Conservation (phyloP, 2,113 vertebrate genomes). For the Pomatostomus ruficeps region DNA sequence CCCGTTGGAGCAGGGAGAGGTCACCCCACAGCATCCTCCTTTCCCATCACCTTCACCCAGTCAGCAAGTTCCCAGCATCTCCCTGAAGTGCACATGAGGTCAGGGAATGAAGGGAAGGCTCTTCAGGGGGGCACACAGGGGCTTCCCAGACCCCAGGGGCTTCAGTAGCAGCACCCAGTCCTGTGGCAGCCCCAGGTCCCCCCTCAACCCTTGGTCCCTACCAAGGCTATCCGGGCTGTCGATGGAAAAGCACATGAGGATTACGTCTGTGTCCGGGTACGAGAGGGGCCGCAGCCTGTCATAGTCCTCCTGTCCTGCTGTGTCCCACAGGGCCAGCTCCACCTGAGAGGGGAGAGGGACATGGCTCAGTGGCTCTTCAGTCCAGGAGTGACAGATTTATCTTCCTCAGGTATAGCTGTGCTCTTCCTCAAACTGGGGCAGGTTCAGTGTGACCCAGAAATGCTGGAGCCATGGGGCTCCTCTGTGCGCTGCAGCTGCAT, state of each 20-base stretch:
- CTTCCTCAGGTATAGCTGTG: neutral
- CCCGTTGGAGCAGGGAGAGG: rapidly evolving
- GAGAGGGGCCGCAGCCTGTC: slow-evolving; percentile 92
- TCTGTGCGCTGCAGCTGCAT: rapidly evolving
- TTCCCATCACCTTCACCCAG: neutral
- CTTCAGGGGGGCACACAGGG: rapidly evolving
- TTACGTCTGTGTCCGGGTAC: slow-evolving; percentile 95
- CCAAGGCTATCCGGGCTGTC: slow-evolving; percentile 96
- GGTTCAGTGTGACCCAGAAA: neutral
- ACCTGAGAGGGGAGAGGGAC: slow-evolving; percentile 73
- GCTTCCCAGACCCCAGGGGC: rapidly evolving
- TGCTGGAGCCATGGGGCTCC: rapidly evolving
- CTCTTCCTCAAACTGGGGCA: neutral
- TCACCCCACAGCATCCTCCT: neutral
- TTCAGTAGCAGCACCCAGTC: neutral
- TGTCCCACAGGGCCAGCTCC: slow-evolving; percentile 96
- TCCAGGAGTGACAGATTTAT: neutral
- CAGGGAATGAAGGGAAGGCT: neutral
- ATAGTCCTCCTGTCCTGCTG: slow-evolving; percentile 96
- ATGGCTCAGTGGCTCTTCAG: neutral
- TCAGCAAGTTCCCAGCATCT: neutral
- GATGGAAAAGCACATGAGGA: slow-evolving; percentile 99
- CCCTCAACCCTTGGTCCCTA: slow-evolving; percentile 31
- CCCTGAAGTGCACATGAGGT: neutral
- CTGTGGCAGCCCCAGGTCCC: neutral